Conservation (phyloP, 2,888 invertebrate genomes). For the Pyrocoelia pectoralis region DNA sequence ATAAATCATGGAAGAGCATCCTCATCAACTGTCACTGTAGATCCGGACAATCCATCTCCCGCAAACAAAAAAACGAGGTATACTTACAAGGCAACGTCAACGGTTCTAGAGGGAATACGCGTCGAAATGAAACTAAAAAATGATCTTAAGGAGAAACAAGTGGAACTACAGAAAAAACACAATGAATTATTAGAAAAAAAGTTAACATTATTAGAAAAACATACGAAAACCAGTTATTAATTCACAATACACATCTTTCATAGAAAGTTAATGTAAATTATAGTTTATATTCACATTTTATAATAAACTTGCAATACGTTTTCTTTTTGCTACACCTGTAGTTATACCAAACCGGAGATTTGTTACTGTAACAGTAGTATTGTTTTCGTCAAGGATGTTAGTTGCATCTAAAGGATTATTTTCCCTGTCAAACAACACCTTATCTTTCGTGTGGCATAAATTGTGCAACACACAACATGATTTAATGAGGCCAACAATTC, state of each 20-base stretch:
- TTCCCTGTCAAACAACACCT: neutral
- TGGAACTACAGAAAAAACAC: neutral
- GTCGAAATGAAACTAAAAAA: neutral
- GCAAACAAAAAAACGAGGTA: neutral
- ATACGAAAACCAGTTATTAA: neutral
- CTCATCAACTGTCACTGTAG: neutral
- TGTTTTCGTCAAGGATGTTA: neutral
- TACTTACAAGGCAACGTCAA: neutral
- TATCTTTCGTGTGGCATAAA: neutral
- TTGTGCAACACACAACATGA: constrained; percentile 8
- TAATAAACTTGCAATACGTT: neutral
- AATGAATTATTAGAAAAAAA: neutral
- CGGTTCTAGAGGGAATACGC: neutral
- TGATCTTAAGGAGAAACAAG: neutral
- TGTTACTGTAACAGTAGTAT: neutral
- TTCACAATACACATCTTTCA: neutral
- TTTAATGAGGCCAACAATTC: constrained; percentile 1
- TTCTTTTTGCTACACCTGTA: neutral
- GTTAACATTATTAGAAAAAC: neutral
- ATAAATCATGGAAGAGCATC: neutral
- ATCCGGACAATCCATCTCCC: neutral
- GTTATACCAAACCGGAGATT: neutral
- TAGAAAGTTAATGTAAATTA: neutral
- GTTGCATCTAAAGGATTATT: neutral
- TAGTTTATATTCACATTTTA: neutral